Conservation (phyloP, 2,888 invertebrate species). For the Cheilosia vulpina region DNA sequence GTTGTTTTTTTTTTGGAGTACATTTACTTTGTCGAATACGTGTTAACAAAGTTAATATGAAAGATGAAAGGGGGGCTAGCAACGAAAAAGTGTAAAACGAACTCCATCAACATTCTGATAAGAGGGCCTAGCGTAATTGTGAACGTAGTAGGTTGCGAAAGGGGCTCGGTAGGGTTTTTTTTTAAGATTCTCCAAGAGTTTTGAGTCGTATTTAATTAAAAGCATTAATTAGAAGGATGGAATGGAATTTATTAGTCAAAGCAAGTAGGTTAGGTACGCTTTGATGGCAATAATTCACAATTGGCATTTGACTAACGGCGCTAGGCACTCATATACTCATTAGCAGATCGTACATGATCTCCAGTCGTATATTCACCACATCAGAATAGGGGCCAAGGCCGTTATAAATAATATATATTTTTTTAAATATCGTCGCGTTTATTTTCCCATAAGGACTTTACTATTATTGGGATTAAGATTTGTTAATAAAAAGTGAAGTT, state of each 20-base stretch:
- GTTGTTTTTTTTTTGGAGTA: conserved; percentile 75
- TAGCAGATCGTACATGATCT: background rate
- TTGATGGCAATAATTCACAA: conserved; percentile 6
- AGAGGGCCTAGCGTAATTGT: background rate
- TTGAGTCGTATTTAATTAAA: conserved; percentile 18
- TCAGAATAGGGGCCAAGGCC: too few species aligned
- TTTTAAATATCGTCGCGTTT: too few species aligned
- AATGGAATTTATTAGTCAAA: too few species aligned
- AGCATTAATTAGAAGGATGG: conserved; percentile 24
- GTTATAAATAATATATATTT: too few species aligned
- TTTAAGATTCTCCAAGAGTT: too few species aligned
- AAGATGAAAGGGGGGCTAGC: background rate
- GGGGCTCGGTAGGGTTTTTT: conserved; percentile 24
- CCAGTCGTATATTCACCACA: background rate
- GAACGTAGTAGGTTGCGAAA: conserved; percentile 11
- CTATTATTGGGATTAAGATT: too few species aligned
- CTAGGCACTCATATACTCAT: background rate
- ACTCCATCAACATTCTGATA: conserved; percentile 15
- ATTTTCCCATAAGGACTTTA: too few species aligned
- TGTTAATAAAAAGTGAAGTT: too few species aligned
- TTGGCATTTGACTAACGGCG: background rate
- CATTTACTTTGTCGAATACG: conserved; percentile 63
- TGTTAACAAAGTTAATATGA: conserved; percentile 46
- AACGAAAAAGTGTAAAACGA: conserved; percentile 2
- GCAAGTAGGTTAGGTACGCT: background rate